Evolutionary conservation across 2,888 invertebrate species (phyloP).

Genomic region (Drosophila meridiana): DNA sequence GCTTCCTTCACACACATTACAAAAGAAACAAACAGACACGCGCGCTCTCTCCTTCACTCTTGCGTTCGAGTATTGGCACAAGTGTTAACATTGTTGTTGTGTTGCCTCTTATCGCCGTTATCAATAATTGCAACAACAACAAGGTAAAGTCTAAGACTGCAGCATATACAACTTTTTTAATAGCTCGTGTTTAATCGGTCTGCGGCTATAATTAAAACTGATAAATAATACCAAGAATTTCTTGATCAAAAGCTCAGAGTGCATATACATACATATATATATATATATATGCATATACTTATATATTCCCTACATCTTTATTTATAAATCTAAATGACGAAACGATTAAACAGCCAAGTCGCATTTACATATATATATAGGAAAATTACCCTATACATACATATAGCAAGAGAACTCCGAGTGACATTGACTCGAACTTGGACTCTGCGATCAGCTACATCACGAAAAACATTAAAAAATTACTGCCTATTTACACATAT

Average conservation of each 20-base stretch:
- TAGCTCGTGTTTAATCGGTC: constrained; percentile 10
- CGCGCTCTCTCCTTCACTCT: neutral
- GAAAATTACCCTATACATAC: constrained; percentile 11
- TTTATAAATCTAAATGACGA: constrained; percentile 2
- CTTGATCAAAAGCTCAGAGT: neutral
- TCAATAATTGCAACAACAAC: constrained; percentile 32
- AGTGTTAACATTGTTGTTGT: constrained; percentile 43
- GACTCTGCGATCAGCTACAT: constrained; percentile 19
- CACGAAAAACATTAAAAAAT: constrained; percentile 29
- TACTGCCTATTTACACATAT: constrained; percentile 1
- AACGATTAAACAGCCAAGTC: constrained; percentile 2
- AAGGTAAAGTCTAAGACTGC: constrained; percentile 30
- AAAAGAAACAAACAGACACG: neutral
- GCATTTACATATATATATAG: constrained; percentile 6
- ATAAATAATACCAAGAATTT: constrained; percentile 11
- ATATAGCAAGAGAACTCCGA: neutral
- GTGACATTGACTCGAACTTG: constrained; percentile 42
- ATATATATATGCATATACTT: neutral
- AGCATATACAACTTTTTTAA: constrained; percentile 15
- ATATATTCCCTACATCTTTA: neutral
- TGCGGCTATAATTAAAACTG: neutral
- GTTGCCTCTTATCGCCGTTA: constrained; percentile 43
- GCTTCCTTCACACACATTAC: neutral
- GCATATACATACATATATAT: neutral
- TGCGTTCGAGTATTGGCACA: constrained; percentile 47